Conservation (phyloP, 2,888 invertebrate genomes). For the Campoletis raptor region DNA sequence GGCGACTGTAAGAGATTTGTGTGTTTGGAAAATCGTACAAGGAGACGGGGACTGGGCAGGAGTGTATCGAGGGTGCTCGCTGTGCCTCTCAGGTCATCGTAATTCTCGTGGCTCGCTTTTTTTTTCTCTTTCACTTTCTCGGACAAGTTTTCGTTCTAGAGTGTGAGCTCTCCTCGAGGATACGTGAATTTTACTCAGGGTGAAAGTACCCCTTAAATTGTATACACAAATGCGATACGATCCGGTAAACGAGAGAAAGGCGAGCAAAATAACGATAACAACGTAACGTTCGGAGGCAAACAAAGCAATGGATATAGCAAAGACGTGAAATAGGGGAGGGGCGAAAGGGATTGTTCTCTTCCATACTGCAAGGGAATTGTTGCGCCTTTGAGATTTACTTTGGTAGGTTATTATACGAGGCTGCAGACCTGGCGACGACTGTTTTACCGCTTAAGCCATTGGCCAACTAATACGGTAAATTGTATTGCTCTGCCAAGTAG, state of each 20-base stretch:
- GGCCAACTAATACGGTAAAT: slow-evolving; percentile 48
- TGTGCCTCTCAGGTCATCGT: slow-evolving; percentile 28
- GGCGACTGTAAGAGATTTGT: slow-evolving; percentile 42
- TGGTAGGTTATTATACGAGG: slow-evolving; percentile 41
- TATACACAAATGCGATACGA: slow-evolving; percentile 40
- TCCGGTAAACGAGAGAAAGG: slow-evolving; percentile 50
- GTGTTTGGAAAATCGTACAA: slow-evolving; percentile 33
- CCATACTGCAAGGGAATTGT: slow-evolving; percentile 54
- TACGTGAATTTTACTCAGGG: slow-evolving; percentile 47
- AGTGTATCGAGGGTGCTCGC: neutral
- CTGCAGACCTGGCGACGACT: slow-evolving; percentile 40
- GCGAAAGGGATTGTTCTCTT: neutral
- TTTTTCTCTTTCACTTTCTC: slow-evolving; percentile 1
- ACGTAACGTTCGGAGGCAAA: slow-evolving; percentile 25
- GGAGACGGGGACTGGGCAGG: too few relatives aligned
- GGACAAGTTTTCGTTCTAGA: slow-evolving; percentile 24
- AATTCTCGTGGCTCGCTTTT: neutral
- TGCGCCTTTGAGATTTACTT: slow-evolving; percentile 61
- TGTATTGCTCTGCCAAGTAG: slow-evolving; percentile 23
- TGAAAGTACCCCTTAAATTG: slow-evolving; percentile 25
- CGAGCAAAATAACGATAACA: slow-evolving; percentile 56
- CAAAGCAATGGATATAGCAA: slow-evolving; percentile 26
- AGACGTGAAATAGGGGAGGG: slow-evolving; percentile 6
- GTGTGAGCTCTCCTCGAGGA: slow-evolving; percentile 16
- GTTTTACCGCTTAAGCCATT: slow-evolving; percentile 24